These are phyloP conservation scores for Falco rusticolus DNA, from an alignment of 2,797 vertebrate genomes.

Conservation along the genomic window DNA sequence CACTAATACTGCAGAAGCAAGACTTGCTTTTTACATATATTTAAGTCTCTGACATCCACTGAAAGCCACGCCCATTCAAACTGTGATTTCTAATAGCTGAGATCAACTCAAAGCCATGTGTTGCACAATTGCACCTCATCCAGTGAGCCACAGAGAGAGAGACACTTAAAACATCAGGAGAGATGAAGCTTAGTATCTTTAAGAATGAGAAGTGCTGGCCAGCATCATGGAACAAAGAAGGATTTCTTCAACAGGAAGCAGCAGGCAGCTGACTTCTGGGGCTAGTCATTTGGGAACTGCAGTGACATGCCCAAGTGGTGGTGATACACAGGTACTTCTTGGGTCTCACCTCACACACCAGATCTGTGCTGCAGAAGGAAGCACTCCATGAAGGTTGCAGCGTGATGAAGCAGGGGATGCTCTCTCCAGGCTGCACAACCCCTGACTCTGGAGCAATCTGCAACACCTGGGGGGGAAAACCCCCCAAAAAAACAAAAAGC, in stretches of 20 bases:
- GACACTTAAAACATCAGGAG: background rate
- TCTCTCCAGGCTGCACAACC: slow-evolving; percentile 80
- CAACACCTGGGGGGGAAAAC: background rate
- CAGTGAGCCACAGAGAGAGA: background rate
- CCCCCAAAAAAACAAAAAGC: background rate
- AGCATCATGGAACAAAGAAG: background rate
- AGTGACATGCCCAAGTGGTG: background rate
- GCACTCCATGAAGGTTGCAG: slow-evolving; percentile 79
- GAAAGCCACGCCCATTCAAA: background rate
- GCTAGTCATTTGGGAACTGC: background rate
- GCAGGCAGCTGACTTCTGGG: background rate
- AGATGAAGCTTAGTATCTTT: background rate
- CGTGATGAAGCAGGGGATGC: slow-evolving; percentile 81
- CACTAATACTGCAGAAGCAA: background rate
- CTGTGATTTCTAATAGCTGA: background rate
- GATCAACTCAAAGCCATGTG: background rate
- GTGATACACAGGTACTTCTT: background rate
- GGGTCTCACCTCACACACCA: slow-evolving; percentile 86
- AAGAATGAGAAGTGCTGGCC: background rate
- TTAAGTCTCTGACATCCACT: background rate
- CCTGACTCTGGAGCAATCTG: slow-evolving; percentile 84
- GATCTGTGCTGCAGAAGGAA: slow-evolving; percentile 81
- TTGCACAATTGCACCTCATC: background rate
- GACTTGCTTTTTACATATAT: background rate
- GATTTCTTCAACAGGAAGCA: background rate